phyloP scores from a whole-genome alignment of 2,888 invertebrate species.

The Incurvaria masculella region DNA sequence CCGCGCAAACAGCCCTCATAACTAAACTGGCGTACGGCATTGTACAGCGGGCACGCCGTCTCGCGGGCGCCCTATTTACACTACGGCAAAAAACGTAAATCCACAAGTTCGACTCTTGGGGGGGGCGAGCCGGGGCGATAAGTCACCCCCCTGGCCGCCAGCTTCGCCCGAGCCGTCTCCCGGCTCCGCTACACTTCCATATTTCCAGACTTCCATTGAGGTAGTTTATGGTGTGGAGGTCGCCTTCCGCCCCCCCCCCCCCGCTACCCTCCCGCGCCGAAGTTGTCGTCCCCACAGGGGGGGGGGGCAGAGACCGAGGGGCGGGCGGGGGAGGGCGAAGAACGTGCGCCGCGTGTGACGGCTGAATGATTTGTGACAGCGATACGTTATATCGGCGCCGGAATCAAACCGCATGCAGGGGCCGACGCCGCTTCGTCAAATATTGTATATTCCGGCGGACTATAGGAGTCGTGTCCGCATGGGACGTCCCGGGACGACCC shows the following conservation, averaged over 20 bases:
- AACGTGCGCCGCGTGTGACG: conserved; percentile 9
- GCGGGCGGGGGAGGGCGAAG: neutral
- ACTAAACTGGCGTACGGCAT: neutral
- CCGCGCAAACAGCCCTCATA: neutral
- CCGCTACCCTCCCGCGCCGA: conserved; percentile 12
- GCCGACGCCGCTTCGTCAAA: conserved; percentile 1
- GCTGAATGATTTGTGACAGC: conserved; percentile 28
- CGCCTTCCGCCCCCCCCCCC: conserved; percentile 18
- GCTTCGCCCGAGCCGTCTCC: too few species aligned
- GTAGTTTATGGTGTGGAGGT: neutral
- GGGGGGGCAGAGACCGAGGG: neutral
- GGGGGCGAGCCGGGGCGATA: neutral
- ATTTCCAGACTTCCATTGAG: neutral
- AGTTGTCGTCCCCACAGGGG: conserved; percentile 14
- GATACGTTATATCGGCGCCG: conserved; percentile 17
- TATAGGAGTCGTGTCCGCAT: too few species aligned
- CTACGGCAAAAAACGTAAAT: neutral
- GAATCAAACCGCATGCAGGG: conserved; percentile 7
- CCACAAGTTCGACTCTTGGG: neutral
- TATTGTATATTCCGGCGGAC: too few species aligned
- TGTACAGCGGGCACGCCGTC: neutral
- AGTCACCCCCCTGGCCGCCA: neutral
- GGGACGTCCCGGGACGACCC: too few species aligned
- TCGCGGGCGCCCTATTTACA: neutral
- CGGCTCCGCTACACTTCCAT: neutral